phyloP scores from a whole-genome alignment of 2,888 invertebrate species.

The Drosophila paracracens region DNA sequence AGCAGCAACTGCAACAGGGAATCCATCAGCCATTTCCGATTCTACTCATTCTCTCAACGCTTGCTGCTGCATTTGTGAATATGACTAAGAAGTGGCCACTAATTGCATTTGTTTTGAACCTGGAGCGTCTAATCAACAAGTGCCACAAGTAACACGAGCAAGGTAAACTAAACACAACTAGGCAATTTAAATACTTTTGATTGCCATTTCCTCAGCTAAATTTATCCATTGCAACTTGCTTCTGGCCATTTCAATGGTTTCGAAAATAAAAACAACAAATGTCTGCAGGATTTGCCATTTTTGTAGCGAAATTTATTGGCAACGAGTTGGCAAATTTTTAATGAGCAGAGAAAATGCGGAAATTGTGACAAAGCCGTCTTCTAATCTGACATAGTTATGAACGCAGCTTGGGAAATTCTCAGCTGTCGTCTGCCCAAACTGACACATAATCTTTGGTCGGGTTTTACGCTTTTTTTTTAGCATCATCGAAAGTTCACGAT shows the following conservation, averaged over 20 bases:
- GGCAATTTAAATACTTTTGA: background rate
- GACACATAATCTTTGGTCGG: constrained; percentile 34
- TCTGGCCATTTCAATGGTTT: constrained; percentile 27
- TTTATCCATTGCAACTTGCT: constrained; percentile 21
- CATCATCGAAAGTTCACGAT: constrained; percentile 7
- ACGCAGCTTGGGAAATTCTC: constrained; percentile 33
- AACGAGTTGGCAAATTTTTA: background rate
- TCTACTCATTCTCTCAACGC: background rate
- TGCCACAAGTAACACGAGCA: constrained; percentile 4
- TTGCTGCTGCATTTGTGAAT: background rate
- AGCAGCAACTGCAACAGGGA: background rate
- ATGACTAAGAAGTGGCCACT: constrained; percentile 6
- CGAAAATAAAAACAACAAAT: constrained; percentile 6
- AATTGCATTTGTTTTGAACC: constrained; percentile 41
- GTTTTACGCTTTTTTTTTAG: constrained; percentile 28
- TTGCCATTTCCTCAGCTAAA: too few relatives aligned
- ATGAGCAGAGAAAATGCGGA: constrained; percentile 32
- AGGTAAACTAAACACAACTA: constrained; percentile 17
- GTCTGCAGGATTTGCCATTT: constrained; percentile 36
- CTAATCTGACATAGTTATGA: constrained; percentile 16
- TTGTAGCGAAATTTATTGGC: constrained; percentile 61
- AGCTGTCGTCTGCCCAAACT: constrained; percentile 1
- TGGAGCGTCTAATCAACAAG: constrained; percentile 22
- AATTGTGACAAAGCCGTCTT: background rate
- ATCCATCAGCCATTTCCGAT: constrained; percentile 1